These are phyloP conservation scores for Furnarius figulus DNA, from an alignment of 2,113 vertebrate species.

Conservation along the genomic window DNA sequence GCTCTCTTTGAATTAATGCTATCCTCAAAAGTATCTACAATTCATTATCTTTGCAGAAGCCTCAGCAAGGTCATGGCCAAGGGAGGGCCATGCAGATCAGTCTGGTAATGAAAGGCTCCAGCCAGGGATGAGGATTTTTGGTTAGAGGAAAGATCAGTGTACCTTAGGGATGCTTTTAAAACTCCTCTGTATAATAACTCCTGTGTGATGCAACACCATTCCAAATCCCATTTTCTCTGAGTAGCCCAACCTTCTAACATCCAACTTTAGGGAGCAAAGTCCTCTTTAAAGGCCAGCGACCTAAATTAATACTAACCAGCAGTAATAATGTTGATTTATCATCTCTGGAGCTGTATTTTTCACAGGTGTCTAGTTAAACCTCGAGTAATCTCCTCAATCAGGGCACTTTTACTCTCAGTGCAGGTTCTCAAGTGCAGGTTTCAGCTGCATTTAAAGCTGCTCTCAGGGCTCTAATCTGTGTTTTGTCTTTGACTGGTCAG, in stretches of 20 bases:
- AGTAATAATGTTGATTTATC: not conserved
- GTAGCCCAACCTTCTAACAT: not conserved
- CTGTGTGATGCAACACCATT: not conserved
- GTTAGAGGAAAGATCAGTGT: not conserved
- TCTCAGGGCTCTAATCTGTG: not conserved
- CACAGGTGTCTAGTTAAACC: not conserved
- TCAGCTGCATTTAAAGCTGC: not conserved
- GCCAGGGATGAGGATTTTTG: not conserved
- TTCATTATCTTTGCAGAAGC: not conserved
- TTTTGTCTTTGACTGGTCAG: not conserved
- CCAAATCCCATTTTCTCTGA: not conserved
- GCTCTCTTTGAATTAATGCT: not conserved
- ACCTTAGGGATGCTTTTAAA: not conserved
- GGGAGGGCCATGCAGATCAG: not conserved
- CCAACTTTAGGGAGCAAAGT: not conserved
- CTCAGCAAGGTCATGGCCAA: not conserved
- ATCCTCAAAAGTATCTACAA: not conserved
- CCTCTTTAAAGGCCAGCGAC: not conserved
- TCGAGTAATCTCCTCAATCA: not conserved
- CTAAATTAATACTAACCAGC: not conserved
- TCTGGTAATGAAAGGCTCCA: no score
- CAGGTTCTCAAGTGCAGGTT: not conserved
- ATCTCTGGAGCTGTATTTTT: not conserved
- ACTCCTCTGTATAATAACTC: not conserved
- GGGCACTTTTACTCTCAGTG: not conserved